Conservation (phyloP, 1,140 invertebrate species). For the Neoseiulus cucumeris region DNA sequence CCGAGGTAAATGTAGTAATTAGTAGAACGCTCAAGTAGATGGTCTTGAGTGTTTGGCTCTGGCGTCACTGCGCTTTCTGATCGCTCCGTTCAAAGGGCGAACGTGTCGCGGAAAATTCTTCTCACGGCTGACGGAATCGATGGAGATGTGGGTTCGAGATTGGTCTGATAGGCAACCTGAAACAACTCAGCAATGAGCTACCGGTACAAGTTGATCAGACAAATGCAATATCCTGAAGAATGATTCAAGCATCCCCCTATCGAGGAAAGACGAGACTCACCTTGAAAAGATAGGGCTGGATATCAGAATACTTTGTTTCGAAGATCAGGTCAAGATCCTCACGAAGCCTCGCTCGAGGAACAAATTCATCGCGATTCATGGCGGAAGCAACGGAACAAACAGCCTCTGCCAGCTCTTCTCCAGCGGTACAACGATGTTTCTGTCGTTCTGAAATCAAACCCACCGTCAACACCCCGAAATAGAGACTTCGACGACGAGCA, state of each 20-base stretch:
- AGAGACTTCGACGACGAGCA: constrained; percentile 1
- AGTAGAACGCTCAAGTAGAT: no score
- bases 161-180: not conserved
- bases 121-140: not conserved
- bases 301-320: constrained; percentile 70
- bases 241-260: no score
- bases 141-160: not conserved
- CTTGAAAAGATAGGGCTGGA: constrained; percentile 88
- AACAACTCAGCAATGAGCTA: not conserved
- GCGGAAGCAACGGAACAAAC: constrained; percentile 79
- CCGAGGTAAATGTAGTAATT: no score
- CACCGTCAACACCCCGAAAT: not conserved
- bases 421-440: constrained; percentile 63
- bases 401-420: constrained; percentile 74
- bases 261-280: constrained; percentile 23
- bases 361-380: constrained; percentile 82
- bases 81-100: not conserved
- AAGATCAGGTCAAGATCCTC: constrained; percentile 80
- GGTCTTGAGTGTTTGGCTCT: no score
- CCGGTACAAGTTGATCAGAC: not conserved
- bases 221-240: not conserved
- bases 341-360: constrained; percentile 81
- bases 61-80: no score
- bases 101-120: not conserved
- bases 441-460: constrained; percentile 43